Evolutionary conservation across 2,113 vertebrate species (phyloP), one percentile per base, ranked within the genome.

Genomic region (Muntiacus muntjak): DNA sequence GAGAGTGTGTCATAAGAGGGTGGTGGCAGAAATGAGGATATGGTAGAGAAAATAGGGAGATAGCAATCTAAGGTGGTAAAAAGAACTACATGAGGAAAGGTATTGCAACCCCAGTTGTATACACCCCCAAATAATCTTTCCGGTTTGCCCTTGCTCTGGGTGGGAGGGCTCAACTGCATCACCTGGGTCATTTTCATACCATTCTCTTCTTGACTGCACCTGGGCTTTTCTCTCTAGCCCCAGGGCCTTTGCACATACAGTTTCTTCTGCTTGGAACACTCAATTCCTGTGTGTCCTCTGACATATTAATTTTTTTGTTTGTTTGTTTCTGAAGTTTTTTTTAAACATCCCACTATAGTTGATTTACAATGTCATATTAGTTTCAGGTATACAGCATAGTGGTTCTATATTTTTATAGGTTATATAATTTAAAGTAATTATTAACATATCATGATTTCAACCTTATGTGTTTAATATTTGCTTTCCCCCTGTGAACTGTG

Each of bases 161-260:
- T 54, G 52, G 50, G 33, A 86, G 15, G 26, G 10, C 4, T 83
- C 28, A 28, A n/a, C 54, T 33, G 47, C 17, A 0, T 62, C 54
- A 5, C 3, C 25, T 23, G 45, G 25, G 14, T 19, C n/a, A 81
- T 54, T 54, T n/a, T 15, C 17, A 26, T 76, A 76, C 15, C 25
- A 6, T 89, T 71, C 5, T 81, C 47, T 91, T 45, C 36, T 40
- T 4, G 5, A 67, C 36, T 40, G 26, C 14, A 14, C 52, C 52
- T 52, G 6, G 30, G 43, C 16, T n/a, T 88, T 79, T 79, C n/a
- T 33, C 57, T 23, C 33, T 10, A 60, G n/a, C 17, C 62, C 21
- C 50, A 58, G 21, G n/a, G n/a, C 30, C 62, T 28, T 33, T 21
- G 5, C 15, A 36, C 1, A 5, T 21, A 6, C 14, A 6, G 0